A percentile compares a stretch with the other conserved stretches of the same genome.
phyloP scores from a whole-genome alignment of 2,888 invertebrate species.

The Troglohyphantes excavatus region DNA sequence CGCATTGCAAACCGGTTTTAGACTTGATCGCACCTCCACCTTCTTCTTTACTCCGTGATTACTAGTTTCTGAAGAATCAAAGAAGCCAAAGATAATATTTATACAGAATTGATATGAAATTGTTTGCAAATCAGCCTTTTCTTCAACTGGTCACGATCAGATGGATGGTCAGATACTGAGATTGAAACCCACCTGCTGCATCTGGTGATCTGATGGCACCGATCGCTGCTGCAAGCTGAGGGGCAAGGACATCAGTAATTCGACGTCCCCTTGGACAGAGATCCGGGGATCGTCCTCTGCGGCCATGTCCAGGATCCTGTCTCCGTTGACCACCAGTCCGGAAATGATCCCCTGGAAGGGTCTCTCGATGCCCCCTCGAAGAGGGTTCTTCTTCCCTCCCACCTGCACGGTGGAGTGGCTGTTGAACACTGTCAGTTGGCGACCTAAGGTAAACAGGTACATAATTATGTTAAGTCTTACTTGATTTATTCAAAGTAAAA shows the following conservation, averaged over 20 bases:
- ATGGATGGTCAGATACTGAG: too few relatives aligned
- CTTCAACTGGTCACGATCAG: too few relatives aligned
- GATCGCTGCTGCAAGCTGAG: constrained; percentile 65
- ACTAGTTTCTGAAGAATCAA: too few relatives aligned
- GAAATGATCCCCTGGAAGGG: constrained; percentile 94
- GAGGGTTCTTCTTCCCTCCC: constrained; percentile 90
- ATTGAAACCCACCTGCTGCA: constrained; percentile 41
- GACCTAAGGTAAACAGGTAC: constrained; percentile 84
- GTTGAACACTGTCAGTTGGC: constrained; percentile 93
- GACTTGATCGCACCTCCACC: too few relatives aligned
- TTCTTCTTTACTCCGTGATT: too few relatives aligned
- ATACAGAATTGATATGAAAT: too few relatives aligned
- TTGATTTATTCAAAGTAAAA: too few relatives aligned
- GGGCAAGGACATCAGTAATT: constrained; percentile 82
- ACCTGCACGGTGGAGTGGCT: constrained; percentile 94
- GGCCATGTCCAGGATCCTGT: constrained; percentile 90
- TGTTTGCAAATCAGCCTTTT: too few relatives aligned
- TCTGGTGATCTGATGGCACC: constrained; percentile 58
- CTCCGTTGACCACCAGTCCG: constrained; percentile 94
- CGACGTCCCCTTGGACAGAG: constrained; percentile 91
- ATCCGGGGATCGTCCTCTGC: constrained; percentile 91
- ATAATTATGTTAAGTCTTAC: too few relatives aligned
- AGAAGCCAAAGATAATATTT: too few relatives aligned
- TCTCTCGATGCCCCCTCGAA: constrained; percentile 87
- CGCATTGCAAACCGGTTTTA: too few relatives aligned